Evolutionary conservation across 2,797 vertebrate genomes (phyloP), one percentile per base, ranked within the genome.

Genomic region (Syndactyla subalaris): DNA sequence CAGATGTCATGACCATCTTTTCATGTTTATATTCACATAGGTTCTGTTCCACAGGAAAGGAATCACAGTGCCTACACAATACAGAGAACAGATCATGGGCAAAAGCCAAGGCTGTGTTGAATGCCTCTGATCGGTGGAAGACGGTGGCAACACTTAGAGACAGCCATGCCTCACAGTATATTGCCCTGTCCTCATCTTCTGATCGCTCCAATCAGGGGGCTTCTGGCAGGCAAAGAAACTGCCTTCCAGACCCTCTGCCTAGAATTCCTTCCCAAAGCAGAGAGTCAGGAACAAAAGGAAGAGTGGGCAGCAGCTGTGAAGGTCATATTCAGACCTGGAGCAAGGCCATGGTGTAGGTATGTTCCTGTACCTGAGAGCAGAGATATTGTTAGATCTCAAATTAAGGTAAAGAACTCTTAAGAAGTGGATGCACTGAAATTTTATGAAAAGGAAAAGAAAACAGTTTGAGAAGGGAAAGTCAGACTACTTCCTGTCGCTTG

Each of bases 121-220:
- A 38, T 18, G 14, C n/a, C 9, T 32, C 38, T 74, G 30, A 29
- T 20, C 34, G 30, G 51, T 12, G 57, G 24, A 43, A 71, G 6
- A 2, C 18, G 27, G 5, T 46, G 62, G n/a, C 26, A 63, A 21
- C 2, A 8, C 7, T 21, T 41, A 23, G 20, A 16, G 21, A 14
- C 29, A 62, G 34, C 0, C 0, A 0, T 41, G 26, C 12, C 52
- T 77, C 38, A 27, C 12, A 14, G 9, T 2, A 1, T 49, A 9
- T 13, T 71, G 12, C 4, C 19, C 21, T 7, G 6, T 21, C 39
- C 23, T 34, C 29, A 2, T 46, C 14, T 32, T 74, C 52, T 55
- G 15, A 32, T n/a, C 0, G 0, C 8, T 70, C 9, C 3, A 2
- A 10, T n/a, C 9, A 54, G 14, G 14, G 10, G 16, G 10, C 8